Evolutionary conservation across 2,888 invertebrate genomes (phyloP), one percentile per base, ranked within the genome.

Genomic region (Microplitis manilae): DNA sequence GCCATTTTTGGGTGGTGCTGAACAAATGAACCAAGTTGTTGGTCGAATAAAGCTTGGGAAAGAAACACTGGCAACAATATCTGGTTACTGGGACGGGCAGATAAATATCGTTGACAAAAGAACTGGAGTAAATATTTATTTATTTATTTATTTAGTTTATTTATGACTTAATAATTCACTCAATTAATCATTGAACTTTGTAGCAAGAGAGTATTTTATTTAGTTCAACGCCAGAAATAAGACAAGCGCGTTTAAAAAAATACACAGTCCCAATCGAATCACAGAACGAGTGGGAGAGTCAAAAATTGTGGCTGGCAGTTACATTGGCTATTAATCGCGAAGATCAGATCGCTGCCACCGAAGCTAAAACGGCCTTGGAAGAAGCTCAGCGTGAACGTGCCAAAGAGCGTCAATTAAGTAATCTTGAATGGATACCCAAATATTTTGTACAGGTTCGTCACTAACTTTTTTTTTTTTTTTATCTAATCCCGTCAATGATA

Each of bases 21-120:
- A 97, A 81, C 94, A 95, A 84, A 96, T 96, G 75, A 98, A 98
- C 90, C 93, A 94, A 60, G 94, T 98, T 8, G 92, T 93, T 0
- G 97, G 98, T 1, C 93, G 96, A 81, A 94, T 98, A 74, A 96
- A 95, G 86, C 92, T 96, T 70, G 97, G 97, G 0, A 95, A 96
- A 84, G 97, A 98, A 82, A 96, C 96, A 0, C 87, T 98, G 64
- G 96, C 97, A 1, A 94, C 93, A 0, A 90, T 98, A 4, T 95
- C 95, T 4, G 98, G 98, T 0, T 96, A 97, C 87, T 98, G 98
- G 98, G 98, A 98, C 88, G 95, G 95, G 68, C 94, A 93, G 84
- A 96, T 97, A 62, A 93, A 93, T 79, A 94, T 98, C 76, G 96
- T 94, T 82, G 97, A 98, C 86, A 94, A 95, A 84, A 92, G 93